Conservation (phyloP, 2,888 invertebrate genomes). For the Polyommatus iphigenia region DNA sequence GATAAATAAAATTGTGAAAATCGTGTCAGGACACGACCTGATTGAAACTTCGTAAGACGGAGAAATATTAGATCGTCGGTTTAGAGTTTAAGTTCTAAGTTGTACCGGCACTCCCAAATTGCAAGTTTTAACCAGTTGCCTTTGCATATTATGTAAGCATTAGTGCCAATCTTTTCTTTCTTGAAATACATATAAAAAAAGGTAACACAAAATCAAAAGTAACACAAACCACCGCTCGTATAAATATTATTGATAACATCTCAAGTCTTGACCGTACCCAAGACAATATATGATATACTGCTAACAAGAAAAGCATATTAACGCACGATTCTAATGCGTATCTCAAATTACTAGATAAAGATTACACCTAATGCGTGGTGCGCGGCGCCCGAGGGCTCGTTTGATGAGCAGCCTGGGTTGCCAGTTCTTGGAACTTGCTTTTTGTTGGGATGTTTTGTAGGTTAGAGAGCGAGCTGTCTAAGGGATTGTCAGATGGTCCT, state of each 20-base stretch:
- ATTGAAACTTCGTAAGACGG: too few relatives aligned
- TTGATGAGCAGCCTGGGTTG: slow-evolving; percentile 42
- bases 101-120: too few relatives aligned
- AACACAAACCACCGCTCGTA: not conserved
- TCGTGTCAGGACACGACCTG: too few relatives aligned
- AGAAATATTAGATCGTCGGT: too few relatives aligned
- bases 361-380: slow-evolving; percentile 46
- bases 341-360: slow-evolving; percentile 41
- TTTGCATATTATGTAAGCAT: not conserved
- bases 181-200: not conserved
- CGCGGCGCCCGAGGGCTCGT: slow-evolving; percentile 55
- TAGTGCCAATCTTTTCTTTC: not conserved
- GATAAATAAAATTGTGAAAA: too few relatives aligned
- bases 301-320: slow-evolving; percentile 25
- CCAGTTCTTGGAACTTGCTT: not conserved
- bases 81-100: too few relatives aligned
- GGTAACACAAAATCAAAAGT: not conserved
- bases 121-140: too few relatives aligned
- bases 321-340: slow-evolving; percentile 22
- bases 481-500: too few relatives aligned
- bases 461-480: too few relatives aligned
- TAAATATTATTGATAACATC: slow-evolving; percentile 15
- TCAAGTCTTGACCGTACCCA: not conserved
- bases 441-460: too few relatives aligned
- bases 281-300: slow-evolving; percentile 20